Evolutionary conservation across 2,888 invertebrate genomes (phyloP), one percentile per base, ranked within the genome.

Genomic region (Microctonus hyperodae): DNA sequence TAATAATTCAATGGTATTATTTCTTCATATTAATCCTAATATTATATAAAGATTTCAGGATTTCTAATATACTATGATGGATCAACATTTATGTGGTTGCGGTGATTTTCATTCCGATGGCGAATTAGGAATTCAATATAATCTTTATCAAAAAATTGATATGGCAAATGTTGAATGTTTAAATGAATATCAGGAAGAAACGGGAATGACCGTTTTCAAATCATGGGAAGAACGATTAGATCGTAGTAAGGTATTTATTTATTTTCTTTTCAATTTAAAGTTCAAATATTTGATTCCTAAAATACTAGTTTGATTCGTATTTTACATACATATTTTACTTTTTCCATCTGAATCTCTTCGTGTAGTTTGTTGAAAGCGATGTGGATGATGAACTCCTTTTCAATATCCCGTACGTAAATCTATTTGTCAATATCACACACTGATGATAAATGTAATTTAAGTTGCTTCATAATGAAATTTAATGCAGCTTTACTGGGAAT

Each of bases 331-430:
- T 55, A 40, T 65, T 11, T 31, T 1, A 68, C 16, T 51, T 9
- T 40, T 62, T 35, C 1, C 35, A 23, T 50, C 35, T 48, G n/a
- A 25, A 44, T 58, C 25, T 28, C 37, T 62, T 74, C 69, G 84
- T 86, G 25, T 83, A 97, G 96, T 95, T 87, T 88, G 98, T 98
- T 0, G 93, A 96, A 85, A 98, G 98, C 86, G 98, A 98, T 88
- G 92, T 90, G 1, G 98, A 98, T 86, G 94, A 95, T 84, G 98
- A 99, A 85, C 86, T 99, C 4, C 86, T 99, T 2, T 96, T 99
- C 81, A 98, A 97, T 83, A 95, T 98, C 78, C 98, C 98, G 87
- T 90, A 82, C 86, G 88, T 86, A 70, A n/a, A n/a, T 57, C 20
- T 37, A 25, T 22, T n/a, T 33, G 40, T 40, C 35, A 58, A 65